These are phyloP conservation scores for Apodemia hepburni DNA, from an alignment of 2,888 invertebrate species.

Conservation along the genomic window DNA sequence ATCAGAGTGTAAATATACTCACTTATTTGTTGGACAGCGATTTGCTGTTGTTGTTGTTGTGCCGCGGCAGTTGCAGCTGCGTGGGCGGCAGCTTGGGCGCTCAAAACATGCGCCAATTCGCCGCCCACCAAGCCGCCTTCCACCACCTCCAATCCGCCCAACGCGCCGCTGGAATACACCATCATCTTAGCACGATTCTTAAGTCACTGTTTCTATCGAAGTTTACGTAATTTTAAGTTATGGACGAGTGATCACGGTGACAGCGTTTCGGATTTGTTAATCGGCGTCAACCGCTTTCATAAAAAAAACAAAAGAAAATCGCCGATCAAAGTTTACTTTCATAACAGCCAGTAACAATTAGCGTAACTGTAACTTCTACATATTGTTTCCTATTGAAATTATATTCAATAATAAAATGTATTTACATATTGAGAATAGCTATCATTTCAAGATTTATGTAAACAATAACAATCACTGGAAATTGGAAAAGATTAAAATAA, in stretches of 20 bases:
- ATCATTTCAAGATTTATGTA: conserved; percentile 29
- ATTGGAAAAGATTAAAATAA: no score
- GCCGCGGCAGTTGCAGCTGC: conserved; percentile 68
- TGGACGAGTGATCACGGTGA: conserved; percentile 31
- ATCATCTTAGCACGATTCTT: conserved; percentile 61
- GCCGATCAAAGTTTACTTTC: conserved; percentile 31
- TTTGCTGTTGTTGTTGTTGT: conserved; percentile 63
- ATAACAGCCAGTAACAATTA: conserved; percentile 38
- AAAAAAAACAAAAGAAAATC: conserved; percentile 29
- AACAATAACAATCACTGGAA: no score
- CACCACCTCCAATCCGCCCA: conserved; percentile 72
- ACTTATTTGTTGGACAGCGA: conserved; percentile 68
- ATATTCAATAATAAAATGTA: conserved; percentile 18
- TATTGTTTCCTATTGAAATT: conserved; percentile 9
- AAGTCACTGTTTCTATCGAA: conserved; percentile 30
- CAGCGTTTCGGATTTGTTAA: conserved; percentile 30
- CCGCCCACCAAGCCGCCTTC: conserved; percentile 65
- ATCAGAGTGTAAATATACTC: conserved; percentile 38
- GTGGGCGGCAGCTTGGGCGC: conserved; percentile 73
- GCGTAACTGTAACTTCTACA: conserved; percentile 19
- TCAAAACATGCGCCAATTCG: conserved; percentile 66
- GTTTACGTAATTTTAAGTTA: conserved; percentile 34
- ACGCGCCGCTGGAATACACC: conserved; percentile 79
- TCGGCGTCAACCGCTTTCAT: conserved; percentile 35
- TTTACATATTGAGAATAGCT: conserved; percentile 37